phyloP scores from a whole-genome alignment of 2,888 invertebrate species.

The Melinaea menophilus region DNA sequence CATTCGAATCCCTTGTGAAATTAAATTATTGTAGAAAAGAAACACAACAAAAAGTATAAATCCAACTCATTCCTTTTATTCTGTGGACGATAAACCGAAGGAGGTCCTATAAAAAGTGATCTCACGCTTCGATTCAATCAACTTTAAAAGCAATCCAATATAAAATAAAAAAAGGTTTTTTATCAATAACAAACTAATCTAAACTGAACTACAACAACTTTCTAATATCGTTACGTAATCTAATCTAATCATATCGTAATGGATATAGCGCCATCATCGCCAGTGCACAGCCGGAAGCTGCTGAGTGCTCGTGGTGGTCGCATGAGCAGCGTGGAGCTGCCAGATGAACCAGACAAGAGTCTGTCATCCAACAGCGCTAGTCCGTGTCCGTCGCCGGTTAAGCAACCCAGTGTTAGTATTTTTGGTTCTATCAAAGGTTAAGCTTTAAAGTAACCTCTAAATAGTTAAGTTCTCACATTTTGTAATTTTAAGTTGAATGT shows the following conservation, averaged over 20 bases:
- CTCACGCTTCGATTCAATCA: constrained; percentile 17
- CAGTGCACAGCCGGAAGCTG: constrained; percentile 90
- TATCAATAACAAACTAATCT: not conserved
- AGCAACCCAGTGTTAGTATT: constrained; percentile 68
- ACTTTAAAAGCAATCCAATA: constrained; percentile 7
- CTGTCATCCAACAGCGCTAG: constrained; percentile 95
- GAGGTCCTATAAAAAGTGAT: constrained; percentile 16
- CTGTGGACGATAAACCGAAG: constrained; percentile 11
- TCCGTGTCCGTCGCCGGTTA: constrained; percentile 93
- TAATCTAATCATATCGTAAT: constrained; percentile 4
- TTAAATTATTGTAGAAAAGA: too few relatives aligned
- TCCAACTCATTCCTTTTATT: constrained; percentile 14
- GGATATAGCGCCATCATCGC: constrained; percentile 90
- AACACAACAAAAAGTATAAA: not conserved
- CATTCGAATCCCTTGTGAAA: too few relatives aligned
- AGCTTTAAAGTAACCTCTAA: too few relatives aligned
- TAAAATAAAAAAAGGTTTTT: not conserved
- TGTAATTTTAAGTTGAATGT: not conserved
- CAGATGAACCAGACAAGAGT: constrained; percentile 93
- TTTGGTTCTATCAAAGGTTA: not conserved
- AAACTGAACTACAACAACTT: not conserved
- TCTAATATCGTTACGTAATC: not conserved
- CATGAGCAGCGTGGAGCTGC: constrained; percentile 96
- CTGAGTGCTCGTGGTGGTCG: constrained; percentile 89
- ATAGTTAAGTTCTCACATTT: not conserved